Conservation (phyloP, 2,888 invertebrate genomes). For the Acanthosoma haemorrhoidale region DNA sequence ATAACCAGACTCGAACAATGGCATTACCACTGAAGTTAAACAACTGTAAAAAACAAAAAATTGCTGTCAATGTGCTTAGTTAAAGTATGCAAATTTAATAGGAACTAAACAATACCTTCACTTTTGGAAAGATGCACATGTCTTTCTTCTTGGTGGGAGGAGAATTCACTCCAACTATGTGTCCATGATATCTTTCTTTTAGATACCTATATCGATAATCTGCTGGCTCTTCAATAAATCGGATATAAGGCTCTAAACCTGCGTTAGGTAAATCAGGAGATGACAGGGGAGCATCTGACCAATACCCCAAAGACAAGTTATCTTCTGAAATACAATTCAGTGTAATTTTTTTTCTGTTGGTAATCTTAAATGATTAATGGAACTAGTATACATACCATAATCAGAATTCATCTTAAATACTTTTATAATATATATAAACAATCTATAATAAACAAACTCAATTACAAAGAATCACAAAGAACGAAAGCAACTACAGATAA, state of each 20-base stretch:
- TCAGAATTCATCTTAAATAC: background rate
- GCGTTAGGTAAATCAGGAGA: background rate
- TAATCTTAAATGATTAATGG: background rate
- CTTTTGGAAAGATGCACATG: conserved; percentile 2
- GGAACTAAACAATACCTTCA: conserved; percentile 23
- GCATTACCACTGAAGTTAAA: background rate
- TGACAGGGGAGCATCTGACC: background rate
- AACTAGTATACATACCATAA: background rate
- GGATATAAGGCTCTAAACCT: background rate
- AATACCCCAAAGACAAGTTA: background rate
- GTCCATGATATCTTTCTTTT: conserved; percentile 21
- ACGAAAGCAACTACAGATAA: too few species aligned
- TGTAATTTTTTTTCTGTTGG: background rate
- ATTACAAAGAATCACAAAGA: too few species aligned
- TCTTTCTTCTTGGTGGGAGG: conserved; percentile 18
- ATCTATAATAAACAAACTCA: too few species aligned
- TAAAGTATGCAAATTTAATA: background rate
- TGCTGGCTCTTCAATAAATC: conserved; percentile 22
- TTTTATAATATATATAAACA: too few species aligned
- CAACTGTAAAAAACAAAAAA: background rate
- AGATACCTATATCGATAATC: conserved; percentile 19
- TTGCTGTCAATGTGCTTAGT: background rate
- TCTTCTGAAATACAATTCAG: background rate
- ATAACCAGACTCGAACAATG: conserved; percentile 5
- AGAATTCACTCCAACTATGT: conserved; percentile 4